These are phyloP conservation scores for Oreocharis arfaki DNA, from an alignment of 2,113 vertebrate species.

Conservation along the genomic window DNA sequence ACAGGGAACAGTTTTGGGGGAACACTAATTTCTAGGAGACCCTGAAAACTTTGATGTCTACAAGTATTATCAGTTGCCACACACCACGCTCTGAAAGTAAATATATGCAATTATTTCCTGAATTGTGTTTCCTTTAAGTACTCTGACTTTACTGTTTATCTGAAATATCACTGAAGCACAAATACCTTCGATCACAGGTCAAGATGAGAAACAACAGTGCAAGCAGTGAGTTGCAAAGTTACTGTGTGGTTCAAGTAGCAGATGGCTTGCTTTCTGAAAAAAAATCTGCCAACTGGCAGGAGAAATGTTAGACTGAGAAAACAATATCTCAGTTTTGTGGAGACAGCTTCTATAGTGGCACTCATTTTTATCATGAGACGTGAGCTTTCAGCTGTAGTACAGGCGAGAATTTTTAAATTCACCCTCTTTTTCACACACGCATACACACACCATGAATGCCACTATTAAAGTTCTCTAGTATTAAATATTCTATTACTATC, in stretches of 20 bases:
- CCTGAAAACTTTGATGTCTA: background rate
- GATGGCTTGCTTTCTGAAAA: conserved; percentile 17
- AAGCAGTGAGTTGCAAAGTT: background rate
- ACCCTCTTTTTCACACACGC: background rate
- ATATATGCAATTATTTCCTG: background rate
- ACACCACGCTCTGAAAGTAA: background rate
- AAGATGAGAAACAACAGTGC: background rate
- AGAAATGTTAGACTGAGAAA: conserved; percentile 39
- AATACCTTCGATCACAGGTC: background rate
- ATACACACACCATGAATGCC: background rate
- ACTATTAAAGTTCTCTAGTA: background rate
- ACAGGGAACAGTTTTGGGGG: background rate
- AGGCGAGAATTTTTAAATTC: background rate
- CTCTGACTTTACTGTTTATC: background rate
- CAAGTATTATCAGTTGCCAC: background rate
- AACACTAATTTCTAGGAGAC: background rate
- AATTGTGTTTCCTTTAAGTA: background rate
- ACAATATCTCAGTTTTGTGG: conserved; percentile 30
- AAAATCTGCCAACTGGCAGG: conserved; percentile 9
- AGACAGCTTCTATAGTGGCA: background rate
- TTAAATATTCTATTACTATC: background rate
- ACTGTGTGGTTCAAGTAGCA: background rate
- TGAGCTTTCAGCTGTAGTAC: background rate
- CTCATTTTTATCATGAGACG: background rate
- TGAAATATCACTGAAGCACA: background rate